Evolutionary conservation across 1,140 invertebrate genomes (phyloP), one percentile per base, ranked within the genome.

Genomic region (Saccostrea glomerata): DNA sequence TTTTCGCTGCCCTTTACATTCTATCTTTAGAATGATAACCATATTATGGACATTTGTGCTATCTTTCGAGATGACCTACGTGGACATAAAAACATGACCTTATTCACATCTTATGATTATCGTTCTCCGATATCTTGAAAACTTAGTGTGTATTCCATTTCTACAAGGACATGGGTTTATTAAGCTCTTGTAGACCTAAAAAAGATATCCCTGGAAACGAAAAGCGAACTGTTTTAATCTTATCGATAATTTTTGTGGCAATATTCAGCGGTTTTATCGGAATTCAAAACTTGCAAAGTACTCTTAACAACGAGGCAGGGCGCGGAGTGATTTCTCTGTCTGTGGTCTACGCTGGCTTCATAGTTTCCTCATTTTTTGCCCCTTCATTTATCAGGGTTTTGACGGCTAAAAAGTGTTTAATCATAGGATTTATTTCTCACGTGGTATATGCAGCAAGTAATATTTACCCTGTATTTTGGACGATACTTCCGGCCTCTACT

Each of bases 271-370:
- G 93, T 30, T 93, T 92, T 86, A 70, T 92, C 11, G 89, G 92
- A 13, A 90, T 93, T 73, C 91, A 92, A 84, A 94, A 94, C 82
- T 91, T 94, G 1, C 93, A 94, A 87, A 94, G 93, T 87, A 93
- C 92, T 83, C 82, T 94, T 40, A 92, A 93, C 83, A 88, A 92
- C 58, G 91, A 91, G 47, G 89, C 54, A 56, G 91, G 90, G n/a
- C 87, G 91, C 9, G 90, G 92, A 13, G 86, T 90, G 11, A 87
- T 85, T 13, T 90, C 90, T 15, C 86, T 91, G 0, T 89, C 88
- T 20, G 89, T 86, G 70, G 30, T 91, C 20, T 92, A 92, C 60
- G 91, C 86, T 17, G 47, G 56, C 15, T 77, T 85, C 12, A 86
- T 91, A 20, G 2, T 91, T 6, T 89, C 88, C 3, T 88, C 90